Evolutionary conservation across 2,888 invertebrate species (phyloP), one percentile per base, ranked within the genome.

Genomic region (Sesia bembeciformis): DNA sequence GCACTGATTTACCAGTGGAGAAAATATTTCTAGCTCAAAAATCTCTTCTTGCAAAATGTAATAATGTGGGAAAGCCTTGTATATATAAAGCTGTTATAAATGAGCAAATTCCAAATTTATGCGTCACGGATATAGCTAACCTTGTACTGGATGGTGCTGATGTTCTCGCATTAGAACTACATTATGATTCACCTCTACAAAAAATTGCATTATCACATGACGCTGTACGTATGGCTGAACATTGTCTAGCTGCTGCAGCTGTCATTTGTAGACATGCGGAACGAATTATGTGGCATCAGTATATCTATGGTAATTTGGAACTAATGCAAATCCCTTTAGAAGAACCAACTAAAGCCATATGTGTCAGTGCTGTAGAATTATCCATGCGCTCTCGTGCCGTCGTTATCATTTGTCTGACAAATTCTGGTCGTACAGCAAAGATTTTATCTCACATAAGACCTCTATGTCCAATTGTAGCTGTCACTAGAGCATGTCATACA

Each of bases 141-240:
- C 93, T 97, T 6, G 93, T 98, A 49, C 85, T 97, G 39, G 97
- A 98, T 80, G 97, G 97, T 4, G 94, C 94, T 49, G 97, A 97
- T 78, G 96, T 96, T 66, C 93, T 97, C 53, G 91, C 92, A 81
- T 93, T 97, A 91, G 90, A 98, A 72, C 92, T 88, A 40, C 77
- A 85, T 61, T 88, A 84, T 58, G 81, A 86, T 66, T 84, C 85
- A 5, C 87, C 87, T 0, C 61, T 86, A 43, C 80, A 76, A 54
- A 88, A 83, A 62, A 64, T 77, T 59, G 65, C 78, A 4, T 72
- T 76, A 4, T 64, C 69, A n/a, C 75, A 69, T 59, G 86, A 87
- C 58, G 60, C 77, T 3, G 66, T 84, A 6, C 78, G 78, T 55
- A 85, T 84, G 81, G 86, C 88, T 6, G 88, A 96, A 60, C 93